Evolutionary conservation across 1,140 invertebrate genomes (phyloP).

Genomic region (Andrena cerasifolii): DNA sequence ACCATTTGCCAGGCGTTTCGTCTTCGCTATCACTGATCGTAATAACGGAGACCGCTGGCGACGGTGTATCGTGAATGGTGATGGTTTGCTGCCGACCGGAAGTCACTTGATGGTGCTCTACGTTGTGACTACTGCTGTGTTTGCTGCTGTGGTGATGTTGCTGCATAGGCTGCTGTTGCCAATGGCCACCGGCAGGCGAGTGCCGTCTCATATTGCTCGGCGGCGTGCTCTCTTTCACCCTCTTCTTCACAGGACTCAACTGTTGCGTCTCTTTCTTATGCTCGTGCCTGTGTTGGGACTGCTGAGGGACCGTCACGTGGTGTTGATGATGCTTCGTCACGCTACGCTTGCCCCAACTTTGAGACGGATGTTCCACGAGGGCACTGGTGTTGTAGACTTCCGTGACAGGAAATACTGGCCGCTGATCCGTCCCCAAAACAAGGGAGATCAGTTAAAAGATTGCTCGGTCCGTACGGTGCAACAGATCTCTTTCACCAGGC

Average conservation of each 20-base stretch:
- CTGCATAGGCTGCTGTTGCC: constrained; percentile 77
- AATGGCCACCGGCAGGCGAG: constrained; percentile 77
- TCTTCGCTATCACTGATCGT: constrained; percentile 98
- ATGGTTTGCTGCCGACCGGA: constrained; percentile 87
- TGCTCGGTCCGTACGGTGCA: too few relatives aligned
- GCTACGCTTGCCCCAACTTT: constrained; percentile 82
- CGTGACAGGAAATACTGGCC: constrained; percentile 87
- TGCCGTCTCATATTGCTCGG: constrained; percentile 84
- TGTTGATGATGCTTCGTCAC: constrained; percentile 84
- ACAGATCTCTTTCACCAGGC: constrained; percentile 27
- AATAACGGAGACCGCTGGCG: constrained; percentile 96
- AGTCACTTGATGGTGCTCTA: constrained; percentile 82
- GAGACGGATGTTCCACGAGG: constrained; percentile 83
- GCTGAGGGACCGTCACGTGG: constrained; percentile 81
- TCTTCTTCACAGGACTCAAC: constrained; percentile 97
- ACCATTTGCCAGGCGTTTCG: constrained; percentile 85
- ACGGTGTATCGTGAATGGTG: constrained; percentile 95
- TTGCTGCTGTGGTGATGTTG: constrained; percentile 77
- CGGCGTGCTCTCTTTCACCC: constrained; percentile 98
- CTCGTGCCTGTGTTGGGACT: constrained; percentile 80
- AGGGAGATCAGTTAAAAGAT: constrained; percentile 67
- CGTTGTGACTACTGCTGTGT: constrained; percentile 71
- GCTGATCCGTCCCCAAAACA: constrained; percentile 83
- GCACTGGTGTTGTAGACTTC: constrained; percentile 84
- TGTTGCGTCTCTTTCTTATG: constrained; percentile 95